Base-by-base conservation (phyloP, 2,797 vertebrate genomes). In the Fringilla coelebs region DNA sequence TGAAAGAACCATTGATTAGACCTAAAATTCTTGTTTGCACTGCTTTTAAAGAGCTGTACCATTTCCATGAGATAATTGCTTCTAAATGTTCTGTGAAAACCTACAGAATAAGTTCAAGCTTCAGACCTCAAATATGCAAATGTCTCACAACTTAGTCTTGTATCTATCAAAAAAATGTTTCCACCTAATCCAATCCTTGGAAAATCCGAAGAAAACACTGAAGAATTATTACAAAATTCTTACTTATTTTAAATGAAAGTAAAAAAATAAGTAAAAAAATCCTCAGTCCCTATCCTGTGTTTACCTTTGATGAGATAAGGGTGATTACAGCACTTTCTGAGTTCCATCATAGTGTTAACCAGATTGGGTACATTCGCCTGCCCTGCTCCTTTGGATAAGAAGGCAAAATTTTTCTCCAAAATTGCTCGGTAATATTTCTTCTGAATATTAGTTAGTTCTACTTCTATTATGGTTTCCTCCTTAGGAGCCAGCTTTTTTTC, bases 271-370 rank as follows among this genome's bases (percentile, higher is more conserved):
- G 2, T 19, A 2, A 66, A 58, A 34, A 45, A 46, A 7, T 7
- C 29, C 11, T 5, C 7, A 21, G 15, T 34, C 41, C 38, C 79
- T 48, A 55, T 61, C 5, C 28, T 21, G 4, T 31, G 48, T 28
- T 91, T 95, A 99, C 98, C 98, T 98, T 99, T 99, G 96, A 99
- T 99, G 97, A 99, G 99, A 98, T 99, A 99, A 48, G 99, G 99
- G 95, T 99, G 99, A 98, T 99, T 99, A 96, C 99, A 99, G 95
- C 99, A 99, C 94, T 99, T 99, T 87, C 99, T 98, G 87, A 99
- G 98, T 97, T 99, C 99, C 99, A 99, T 99, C 99, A 99, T 99
- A 66, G 99, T 99, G 97, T 99, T 99, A 88, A 99, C 99, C 86
- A 99, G 98, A 94, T 99, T 99, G 86, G 99, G 99, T 65, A 99